A percentile compares a stretch with the other conserved stretches of the same genome.
phyloP scores from a whole-genome alignment of 2,113 vertebrate genomes.

The Calonectris borealis region DNA sequence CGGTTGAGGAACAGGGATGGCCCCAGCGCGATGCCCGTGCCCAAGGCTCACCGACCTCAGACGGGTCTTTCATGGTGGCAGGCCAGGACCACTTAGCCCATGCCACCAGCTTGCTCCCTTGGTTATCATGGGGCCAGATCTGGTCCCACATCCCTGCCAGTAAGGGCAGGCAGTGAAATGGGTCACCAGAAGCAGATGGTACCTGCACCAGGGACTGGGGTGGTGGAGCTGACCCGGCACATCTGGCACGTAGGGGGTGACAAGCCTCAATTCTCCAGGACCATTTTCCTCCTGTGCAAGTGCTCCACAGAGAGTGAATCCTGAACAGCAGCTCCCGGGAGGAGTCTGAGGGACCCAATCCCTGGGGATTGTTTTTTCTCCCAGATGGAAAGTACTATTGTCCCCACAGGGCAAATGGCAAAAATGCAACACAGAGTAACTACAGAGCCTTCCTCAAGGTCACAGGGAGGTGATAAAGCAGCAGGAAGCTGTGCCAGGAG shows the following conservation, averaged over 20 bases:
- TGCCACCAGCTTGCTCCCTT: neutral
- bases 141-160: neutral
- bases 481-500: neutral
- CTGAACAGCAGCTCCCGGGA: neutral
- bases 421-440: neutral
- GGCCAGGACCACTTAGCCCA: neutral
- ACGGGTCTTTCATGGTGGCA: neutral
- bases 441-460: neutral
- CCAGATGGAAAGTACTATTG: neutral
- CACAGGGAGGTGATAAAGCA: neutral
- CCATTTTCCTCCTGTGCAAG: neutral
- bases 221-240: neutral
- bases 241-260: neutral
- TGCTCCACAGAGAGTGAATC: neutral
- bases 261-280: neutral
- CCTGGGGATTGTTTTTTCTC: neutral
- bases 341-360: neutral
- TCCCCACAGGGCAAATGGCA: neutral
- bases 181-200: neutral
- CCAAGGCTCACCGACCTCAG: neutral
- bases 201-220: neutral
- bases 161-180: neutral
- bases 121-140: neutral
- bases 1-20: neutral
- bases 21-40: rapidly evolving